Conservation (phyloP, 2,888 invertebrate species). For the Augochlorella aurata region DNA sequence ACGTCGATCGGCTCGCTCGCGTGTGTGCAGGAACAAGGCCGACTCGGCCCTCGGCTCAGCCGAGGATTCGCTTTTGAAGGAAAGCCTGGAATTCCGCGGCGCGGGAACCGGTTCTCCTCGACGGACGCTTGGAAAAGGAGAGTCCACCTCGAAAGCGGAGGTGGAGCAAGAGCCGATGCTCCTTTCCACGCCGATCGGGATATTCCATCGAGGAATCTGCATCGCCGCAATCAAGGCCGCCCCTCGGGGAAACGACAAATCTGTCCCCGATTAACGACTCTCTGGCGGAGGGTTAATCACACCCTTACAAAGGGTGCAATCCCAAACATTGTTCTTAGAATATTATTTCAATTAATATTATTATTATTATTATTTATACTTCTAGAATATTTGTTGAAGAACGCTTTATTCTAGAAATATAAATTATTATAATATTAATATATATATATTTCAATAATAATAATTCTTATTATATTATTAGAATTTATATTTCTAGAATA, state of each 20-base stretch:
- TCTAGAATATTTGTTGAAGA: too few species aligned
- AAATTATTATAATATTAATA: too few species aligned
- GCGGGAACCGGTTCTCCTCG: constrained; percentile 72
- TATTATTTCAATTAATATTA: too few species aligned
- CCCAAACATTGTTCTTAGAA: too few species aligned
- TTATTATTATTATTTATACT: too few species aligned
- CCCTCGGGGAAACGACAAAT: constrained; percentile 58
- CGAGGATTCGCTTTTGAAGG: constrained; percentile 72
- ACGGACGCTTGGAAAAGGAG: constrained; percentile 55
- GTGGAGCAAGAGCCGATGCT: constrained; percentile 44
- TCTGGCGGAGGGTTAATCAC: too few species aligned
- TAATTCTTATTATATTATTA: too few species aligned
- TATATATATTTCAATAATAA: too few species aligned
- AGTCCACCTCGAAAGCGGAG: constrained; percentile 49
- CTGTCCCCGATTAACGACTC: too few species aligned
- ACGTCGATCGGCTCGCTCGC: constrained; percentile 3
- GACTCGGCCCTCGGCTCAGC: background rate
- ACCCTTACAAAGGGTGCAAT: too few species aligned
- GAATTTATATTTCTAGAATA: too few species aligned
- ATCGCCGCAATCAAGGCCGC: constrained; percentile 54
- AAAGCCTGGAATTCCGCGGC: constrained; percentile 73
- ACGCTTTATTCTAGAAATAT: too few species aligned
- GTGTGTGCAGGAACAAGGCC: constrained; percentile 24
- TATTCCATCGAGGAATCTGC: constrained; percentile 56
- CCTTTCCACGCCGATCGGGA: constrained; percentile 48